Conservation (phyloP, 2,888 invertebrate species). For the Zootermopsis nevadensis region DNA sequence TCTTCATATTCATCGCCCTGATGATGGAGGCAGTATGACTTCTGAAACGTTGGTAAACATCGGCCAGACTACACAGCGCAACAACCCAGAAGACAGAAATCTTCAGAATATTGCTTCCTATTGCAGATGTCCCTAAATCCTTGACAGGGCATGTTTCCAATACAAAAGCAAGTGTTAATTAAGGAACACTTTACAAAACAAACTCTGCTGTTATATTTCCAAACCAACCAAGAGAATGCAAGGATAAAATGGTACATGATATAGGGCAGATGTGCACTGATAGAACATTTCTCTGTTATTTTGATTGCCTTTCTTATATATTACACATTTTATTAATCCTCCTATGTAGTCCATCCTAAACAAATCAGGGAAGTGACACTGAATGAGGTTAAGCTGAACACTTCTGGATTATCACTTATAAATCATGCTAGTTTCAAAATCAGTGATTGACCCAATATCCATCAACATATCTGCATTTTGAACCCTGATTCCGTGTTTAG, state of each 20-base stretch:
- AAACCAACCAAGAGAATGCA: neutral
- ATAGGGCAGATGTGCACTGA: neutral
- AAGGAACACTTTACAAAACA: neutral
- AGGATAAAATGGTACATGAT: neutral
- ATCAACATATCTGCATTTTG: neutral
- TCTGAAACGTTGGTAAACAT: no score
- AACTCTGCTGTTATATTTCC: neutral
- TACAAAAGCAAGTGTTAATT: neutral
- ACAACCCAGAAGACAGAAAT: no score
- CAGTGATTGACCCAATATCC: neutral
- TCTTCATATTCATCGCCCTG: no score
- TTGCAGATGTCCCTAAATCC: no score
- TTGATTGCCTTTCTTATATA: constrained; percentile 20
- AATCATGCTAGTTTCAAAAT: neutral
- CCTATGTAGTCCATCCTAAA: constrained; percentile 2
- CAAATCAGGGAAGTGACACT: neutral
- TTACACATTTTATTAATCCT: neutral
- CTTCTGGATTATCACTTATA: neutral
- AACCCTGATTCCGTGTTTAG: constrained; percentile 1
- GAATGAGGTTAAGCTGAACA: neutral
- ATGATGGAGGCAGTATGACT: no score
- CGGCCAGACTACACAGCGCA: no score
- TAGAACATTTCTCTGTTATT: neutral
- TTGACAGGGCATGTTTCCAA: no score
- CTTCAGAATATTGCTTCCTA: no score